These are phyloP conservation scores for Spodoptera littoralis DNA, from an alignment of 2,888 invertebrate genomes.

Conservation along the genomic window DNA sequence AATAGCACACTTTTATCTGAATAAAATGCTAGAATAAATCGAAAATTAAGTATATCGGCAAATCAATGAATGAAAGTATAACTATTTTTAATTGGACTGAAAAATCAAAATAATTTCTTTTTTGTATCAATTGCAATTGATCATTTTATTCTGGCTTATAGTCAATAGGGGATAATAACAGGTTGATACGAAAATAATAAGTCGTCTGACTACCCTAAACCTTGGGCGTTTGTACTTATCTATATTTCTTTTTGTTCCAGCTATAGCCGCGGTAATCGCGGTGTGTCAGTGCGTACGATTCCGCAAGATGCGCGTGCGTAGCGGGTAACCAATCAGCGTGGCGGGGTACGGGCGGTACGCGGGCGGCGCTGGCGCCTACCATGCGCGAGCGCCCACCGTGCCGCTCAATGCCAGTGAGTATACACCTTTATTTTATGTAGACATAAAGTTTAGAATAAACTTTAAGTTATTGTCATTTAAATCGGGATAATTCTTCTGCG, in stretches of 20 bases:
- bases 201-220: no score
- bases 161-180: no score
- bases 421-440: neutral
- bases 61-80: no score
- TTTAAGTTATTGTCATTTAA: no score
- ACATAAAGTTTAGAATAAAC: neutral
- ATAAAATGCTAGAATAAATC: no score
- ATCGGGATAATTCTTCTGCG: no score
- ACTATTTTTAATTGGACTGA: no score
- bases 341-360: constrained; percentile 86
- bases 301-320: constrained; percentile 45
- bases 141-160: neutral
- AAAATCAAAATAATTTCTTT: no score
- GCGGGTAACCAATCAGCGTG: constrained; percentile 73
- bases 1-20: no score
- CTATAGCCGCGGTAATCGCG: constrained; percentile 13
- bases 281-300: constrained; percentile 29
- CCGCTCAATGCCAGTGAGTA: constrained; percentile 87
- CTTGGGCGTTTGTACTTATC: neutral
- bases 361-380: constrained; percentile 81
- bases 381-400: constrained; percentile 82
- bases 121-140: neutral
- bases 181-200: no score
- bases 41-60: no score
- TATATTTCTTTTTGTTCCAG: constrained; percentile 50